Conservation (phyloP, 2,113 vertebrate genomes). For the Seriola dumerili region DNA sequence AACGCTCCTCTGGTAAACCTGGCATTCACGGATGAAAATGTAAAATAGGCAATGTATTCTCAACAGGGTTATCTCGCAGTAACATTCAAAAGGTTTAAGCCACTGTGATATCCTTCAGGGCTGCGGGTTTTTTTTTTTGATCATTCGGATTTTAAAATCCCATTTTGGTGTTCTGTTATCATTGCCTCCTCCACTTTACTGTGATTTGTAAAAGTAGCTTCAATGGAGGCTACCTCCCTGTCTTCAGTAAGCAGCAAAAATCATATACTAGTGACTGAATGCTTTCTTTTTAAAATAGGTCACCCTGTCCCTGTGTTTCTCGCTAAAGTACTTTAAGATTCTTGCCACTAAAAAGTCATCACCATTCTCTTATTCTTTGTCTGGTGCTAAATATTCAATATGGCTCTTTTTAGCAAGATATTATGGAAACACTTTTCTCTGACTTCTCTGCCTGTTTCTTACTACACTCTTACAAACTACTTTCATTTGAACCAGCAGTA, state of each 20-base stretch:
- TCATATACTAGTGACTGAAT: constrained; percentile 5
- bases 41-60: neutral
- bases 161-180: constrained; percentile 12
- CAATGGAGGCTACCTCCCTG: constrained; percentile 3
- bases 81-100: constrained; percentile 17
- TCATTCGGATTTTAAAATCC: constrained; percentile 42
- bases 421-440: neutral
- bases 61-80: constrained; percentile 1
- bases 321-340: constrained; percentile 9
- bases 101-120: neutral
- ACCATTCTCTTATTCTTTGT: neutral
- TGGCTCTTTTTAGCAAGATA: neutral
- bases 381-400: neutral
- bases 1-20: neutral
- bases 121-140: neutral
- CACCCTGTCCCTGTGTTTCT: constrained; percentile 21
- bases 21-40: constrained; percentile 17
- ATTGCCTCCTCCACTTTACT: neutral
- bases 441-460: neutral
- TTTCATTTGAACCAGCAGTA: neutral
- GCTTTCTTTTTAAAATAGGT: constrained; percentile 28
- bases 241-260: constrained; percentile 1
- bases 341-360: neutral
- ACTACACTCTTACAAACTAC: neutral
- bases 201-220: constrained; percentile 25